Evolutionary conservation across 2,113 vertebrate species (phyloP), one percentile per base, ranked within the genome.

Genomic region (Micronycteris hirsuta): DNA sequence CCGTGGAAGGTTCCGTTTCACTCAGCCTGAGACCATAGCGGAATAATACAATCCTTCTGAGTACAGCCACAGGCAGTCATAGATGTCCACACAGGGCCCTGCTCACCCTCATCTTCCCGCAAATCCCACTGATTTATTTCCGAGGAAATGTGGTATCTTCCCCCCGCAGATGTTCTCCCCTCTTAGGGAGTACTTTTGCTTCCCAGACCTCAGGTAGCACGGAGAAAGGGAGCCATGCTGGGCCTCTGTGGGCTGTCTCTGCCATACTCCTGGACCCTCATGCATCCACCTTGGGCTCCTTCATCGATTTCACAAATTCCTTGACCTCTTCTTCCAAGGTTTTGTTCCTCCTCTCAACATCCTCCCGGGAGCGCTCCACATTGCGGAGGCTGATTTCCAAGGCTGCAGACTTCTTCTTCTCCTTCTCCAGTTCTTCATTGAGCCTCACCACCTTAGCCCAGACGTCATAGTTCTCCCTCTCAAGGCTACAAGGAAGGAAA

Each of bases 381-480:
- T 98, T 98, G 61, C 95, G 96, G 77, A 99, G 77, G 83, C 98
- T 98, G 95, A 98, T 97, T 97, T 99, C 99, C 97, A 99, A 97
- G 28, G 98, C 98, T 0, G 97, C 97, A 19, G 94, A 98, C 31
- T 89, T 98, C 88, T 98, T 98, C 94, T 97, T 98, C 95, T 99
- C 99, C 31, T 94, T 97, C 94, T 99, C 99, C 61, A 99, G 47
- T 10, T 99, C 98, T 31, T 98, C 97, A 54, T 96, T 98, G 68
- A 99, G 98, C 97, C 99, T 98, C 1, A 99, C 97, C 68, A 99
- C 98, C 16, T 98, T 98, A 86, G 98, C 98, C 96, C 98, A 99
- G 65, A 99, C 98, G 1, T 99, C 99, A 6, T 98, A 98, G 97
- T 99, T 99, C 93, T 99, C 99, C 95, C 98, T 98, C 91, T 99